A percentile compares a stretch with the other conserved stretches of the same genome.
These are phyloP conservation scores for Pseudomyrmex concolor DNA, from an alignment of 1,140 invertebrate genomes.

Conservation along the genomic window DNA sequence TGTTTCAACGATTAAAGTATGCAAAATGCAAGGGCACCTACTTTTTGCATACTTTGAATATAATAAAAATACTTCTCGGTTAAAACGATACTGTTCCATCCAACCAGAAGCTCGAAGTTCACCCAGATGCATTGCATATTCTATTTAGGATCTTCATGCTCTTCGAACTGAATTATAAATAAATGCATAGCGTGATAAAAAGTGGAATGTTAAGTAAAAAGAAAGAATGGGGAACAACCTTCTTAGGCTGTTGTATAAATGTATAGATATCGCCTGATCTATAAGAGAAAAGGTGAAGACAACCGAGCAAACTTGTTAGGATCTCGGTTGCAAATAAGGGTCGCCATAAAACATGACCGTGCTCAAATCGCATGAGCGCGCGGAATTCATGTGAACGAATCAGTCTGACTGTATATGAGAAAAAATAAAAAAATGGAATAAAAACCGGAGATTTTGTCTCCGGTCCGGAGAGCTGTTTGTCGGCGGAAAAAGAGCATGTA, in stretches of 20 bases:
- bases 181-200: neutral
- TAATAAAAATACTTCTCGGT: neutral
- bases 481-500: neutral
- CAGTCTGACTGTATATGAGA: neutral
- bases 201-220: neutral
- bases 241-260: neutral
- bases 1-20: neutral
- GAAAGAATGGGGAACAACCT: neutral
- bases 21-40: neutral
- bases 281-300: too few relatives aligned
- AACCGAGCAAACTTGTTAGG: too few relatives aligned
- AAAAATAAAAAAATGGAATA: neutral
- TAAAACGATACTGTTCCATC: neutral
- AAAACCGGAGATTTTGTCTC: neutral
- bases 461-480: neutral
- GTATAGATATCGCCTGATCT: neutral
- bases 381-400: too few relatives aligned
- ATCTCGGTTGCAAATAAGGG: slow-evolving; percentile 1
- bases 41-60: neutral
- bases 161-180: neutral
- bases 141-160: neutral
- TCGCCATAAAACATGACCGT: neutral
- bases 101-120: neutral
- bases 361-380: too few relatives aligned
- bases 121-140: neutral